Base-by-base conservation (phyloP, 2,888 invertebrate species). In the Leucoptera coffeella region DNA sequence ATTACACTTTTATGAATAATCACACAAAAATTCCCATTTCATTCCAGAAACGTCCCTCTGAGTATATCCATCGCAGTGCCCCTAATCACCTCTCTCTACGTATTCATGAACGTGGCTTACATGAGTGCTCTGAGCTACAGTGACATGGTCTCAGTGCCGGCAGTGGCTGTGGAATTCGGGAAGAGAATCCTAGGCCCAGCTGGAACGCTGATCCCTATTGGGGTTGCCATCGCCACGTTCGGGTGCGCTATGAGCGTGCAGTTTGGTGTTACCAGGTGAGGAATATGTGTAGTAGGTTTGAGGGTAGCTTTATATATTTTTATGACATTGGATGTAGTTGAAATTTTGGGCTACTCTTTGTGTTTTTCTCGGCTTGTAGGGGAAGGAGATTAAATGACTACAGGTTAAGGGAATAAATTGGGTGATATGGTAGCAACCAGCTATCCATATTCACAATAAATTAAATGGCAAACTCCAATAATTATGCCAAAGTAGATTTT, bases 41-140 rank as follows among this genome's bases (percentile, higher is more conserved):
- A 35, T 62, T 59, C 10, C 62, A 85, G 85, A 28, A 90, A 90
- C 50, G 82, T 91, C 14, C 83, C 86, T 0, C 64, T 82, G 21
- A 85, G 88, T 38, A 87, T 90, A 37, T 64, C 80, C 6, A 83
- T 90, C 26, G 88, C 84, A 1, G 84, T 91, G 1, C 90, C 90
- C 0, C 57, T 86, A 4, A 86, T 90, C 14, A 89, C 88, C 0
- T 54, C 77, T 0, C 72, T 88, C 7, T 91, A 90, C 45, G 81
- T 89, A 13, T 76, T 82, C 40, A 87, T 88, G 79, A 91, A 90
- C 45, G 73, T 89, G 10, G 82, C 89, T n/a, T 91, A 90, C 54
- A 83, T 90, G 80, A 78, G 87, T 0, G 87, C 84, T 4, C 55
- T 91, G 37, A 79, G 77, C 3, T 74, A 78, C 27, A 57, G 74